These are phyloP conservation scores for Okamejei kenojei DNA, from an alignment of 2,797 vertebrate species.

Conservation along the genomic window DNA sequence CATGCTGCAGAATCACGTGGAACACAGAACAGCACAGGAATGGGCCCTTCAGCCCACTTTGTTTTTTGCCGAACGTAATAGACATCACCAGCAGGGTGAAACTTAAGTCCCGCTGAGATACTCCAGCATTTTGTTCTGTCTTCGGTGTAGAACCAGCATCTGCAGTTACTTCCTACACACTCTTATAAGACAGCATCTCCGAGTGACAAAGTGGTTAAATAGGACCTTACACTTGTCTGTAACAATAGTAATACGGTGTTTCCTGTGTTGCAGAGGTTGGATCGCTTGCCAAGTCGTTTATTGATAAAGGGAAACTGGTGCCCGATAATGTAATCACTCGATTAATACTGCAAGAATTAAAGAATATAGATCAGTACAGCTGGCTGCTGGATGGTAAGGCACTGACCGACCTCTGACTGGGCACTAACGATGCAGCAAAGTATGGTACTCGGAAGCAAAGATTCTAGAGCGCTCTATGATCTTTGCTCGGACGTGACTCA, in stretches of 20 bases:
- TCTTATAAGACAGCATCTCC: too few relatives aligned
- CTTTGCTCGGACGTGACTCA: not conserved
- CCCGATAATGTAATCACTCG: slow-evolving; percentile 87
- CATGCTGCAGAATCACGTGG: not conserved
- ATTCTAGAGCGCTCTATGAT: not conserved
- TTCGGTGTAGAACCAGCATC: too few relatives aligned
- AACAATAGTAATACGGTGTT: not conserved
- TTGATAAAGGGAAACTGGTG: slow-evolving; percentile 84
- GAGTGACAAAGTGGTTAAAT: too few relatives aligned
- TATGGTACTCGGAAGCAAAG: not conserved
- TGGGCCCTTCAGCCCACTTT: too few relatives aligned
- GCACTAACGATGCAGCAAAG: not conserved
- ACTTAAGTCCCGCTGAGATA: too few relatives aligned
- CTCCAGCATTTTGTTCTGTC: too few relatives aligned
- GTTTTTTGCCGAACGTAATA: too few relatives aligned
- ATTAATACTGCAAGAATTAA: slow-evolving; percentile 75
- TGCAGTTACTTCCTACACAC: too few relatives aligned
- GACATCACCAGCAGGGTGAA: too few relatives aligned
- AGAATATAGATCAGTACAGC: slow-evolving; percentile 56
- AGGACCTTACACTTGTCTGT: too few relatives aligned
- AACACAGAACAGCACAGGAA: too few relatives aligned
- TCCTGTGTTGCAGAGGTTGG: slow-evolving; percentile 70
- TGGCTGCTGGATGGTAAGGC: slow-evolving; percentile 89
- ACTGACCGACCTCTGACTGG: not conserved
- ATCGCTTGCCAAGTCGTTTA: slow-evolving; percentile 82